phyloP scores from a whole-genome alignment of 2,888 invertebrate species.

The Mactromeris polynyma region DNA sequence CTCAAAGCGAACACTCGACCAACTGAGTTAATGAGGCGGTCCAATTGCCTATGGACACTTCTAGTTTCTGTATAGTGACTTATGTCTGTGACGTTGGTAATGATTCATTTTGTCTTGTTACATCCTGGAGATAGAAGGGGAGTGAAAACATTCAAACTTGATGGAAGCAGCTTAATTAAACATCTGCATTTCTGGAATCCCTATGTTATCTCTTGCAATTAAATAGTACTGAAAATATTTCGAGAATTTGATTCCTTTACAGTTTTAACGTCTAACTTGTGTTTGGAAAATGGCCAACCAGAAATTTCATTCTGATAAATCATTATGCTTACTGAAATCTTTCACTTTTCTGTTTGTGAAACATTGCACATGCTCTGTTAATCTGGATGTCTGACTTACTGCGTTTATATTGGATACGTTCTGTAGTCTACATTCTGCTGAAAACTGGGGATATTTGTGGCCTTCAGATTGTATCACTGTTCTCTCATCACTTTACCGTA shows the following conservation, averaged over 20 bases:
- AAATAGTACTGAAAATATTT: slow-evolving; percentile 10
- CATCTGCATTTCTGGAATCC: background rate
- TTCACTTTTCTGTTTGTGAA: background rate
- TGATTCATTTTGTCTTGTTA: background rate
- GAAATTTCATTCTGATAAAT: background rate
- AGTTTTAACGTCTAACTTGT: background rate
- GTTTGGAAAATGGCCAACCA: slow-evolving; percentile 4
- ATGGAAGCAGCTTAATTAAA: background rate
- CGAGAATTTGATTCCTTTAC: background rate
- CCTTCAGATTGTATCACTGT: background rate
- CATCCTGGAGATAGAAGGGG: background rate
- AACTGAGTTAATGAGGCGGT: too few relatives aligned
- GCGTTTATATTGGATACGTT: background rate
- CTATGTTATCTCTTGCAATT: background rate
- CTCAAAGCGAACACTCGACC: too few relatives aligned
- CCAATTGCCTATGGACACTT: too few relatives aligned
- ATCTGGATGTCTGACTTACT: background rate
- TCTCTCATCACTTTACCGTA: background rate
- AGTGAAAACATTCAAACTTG: background rate
- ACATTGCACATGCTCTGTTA: background rate
- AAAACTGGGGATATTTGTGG: background rate
- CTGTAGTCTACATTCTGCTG: background rate
- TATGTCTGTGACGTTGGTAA: background rate
- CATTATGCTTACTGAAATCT: background rate
- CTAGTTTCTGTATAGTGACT: background rate